A percentile compares a stretch with the other conserved stretches of the same genome.
Conservation (phyloP, 2,888 invertebrate species). For the Phorcus lineatus region DNA sequence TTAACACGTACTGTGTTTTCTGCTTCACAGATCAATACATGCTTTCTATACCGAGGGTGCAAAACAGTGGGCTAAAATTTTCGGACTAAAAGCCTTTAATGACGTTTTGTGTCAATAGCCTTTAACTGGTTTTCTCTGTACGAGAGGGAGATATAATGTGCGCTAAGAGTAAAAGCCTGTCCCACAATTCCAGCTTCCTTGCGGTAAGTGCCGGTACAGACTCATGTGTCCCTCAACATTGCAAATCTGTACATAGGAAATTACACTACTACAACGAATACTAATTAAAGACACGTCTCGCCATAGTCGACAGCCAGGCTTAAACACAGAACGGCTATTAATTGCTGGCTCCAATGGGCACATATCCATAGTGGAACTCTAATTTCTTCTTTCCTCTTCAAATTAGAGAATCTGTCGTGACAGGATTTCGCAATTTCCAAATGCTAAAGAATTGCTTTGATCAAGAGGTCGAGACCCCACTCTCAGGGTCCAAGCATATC, state of each 20-base stretch:
- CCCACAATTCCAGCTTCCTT: constrained; percentile 31
- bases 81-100: constrained; percentile 46
- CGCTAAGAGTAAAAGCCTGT: constrained; percentile 43
- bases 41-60: constrained; percentile 18
- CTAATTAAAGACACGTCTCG: constrained; percentile 33
- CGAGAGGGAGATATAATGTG: constrained; percentile 31
- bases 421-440: constrained; percentile 40
- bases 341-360: constrained; percentile 13
- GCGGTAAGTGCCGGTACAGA: constrained; percentile 24
- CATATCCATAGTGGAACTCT: constrained; percentile 3
- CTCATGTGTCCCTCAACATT: constrained; percentile 20
- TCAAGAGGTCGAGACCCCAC: constrained; percentile 19
- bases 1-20: constrained; percentile 21
- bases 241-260: constrained; percentile 34
- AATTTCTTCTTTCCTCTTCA: constrained; percentile 33
- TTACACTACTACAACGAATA: constrained; percentile 28
- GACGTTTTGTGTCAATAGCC: constrained; percentile 48
- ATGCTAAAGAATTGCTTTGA: constrained; percentile 31
- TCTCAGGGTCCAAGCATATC: neutral
- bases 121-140: constrained; percentile 50
- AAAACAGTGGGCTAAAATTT: constrained; percentile 32
- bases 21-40: constrained; percentile 24
- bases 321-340: constrained; percentile 26
- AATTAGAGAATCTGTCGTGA: constrained; percentile 31
- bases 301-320: neutral